phyloP scores from a whole-genome alignment of 1,140 invertebrate species.

The Caerostris darwini region DNA sequence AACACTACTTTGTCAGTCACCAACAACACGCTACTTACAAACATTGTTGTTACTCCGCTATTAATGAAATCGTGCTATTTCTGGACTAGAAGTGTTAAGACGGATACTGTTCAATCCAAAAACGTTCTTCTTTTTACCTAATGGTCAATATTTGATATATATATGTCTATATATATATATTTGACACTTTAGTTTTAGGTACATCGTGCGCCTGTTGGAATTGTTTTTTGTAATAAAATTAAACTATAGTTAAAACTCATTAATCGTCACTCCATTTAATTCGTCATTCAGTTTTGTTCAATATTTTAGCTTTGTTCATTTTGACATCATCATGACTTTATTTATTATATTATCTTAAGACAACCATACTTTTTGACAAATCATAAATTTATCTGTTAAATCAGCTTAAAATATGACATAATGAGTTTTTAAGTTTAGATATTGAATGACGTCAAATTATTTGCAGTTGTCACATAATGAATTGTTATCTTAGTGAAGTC shows the following conservation, averaged over 20 bases:
- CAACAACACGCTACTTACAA: slow-evolving; percentile 5
- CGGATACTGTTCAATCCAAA: neutral
- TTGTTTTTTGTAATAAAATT: neutral
- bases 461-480: no score
- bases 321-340: no score
- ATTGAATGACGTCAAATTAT: no score
- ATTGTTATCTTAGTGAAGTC: no score
- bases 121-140: neutral
- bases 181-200: slow-evolving; percentile 5
- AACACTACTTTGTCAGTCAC: slow-evolving; percentile 52
- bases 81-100: slow-evolving; percentile 29
- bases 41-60: neutral
- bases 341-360: no score
- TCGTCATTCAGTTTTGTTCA: neutral
- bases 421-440: no score
- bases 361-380: no score
- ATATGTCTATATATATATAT: neutral
- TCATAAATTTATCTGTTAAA: no score
- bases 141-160: neutral
- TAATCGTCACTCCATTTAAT: neutral
- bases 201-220: neutral
- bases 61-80: slow-evolving; percentile 9
- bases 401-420: no score
- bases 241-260: neutral
- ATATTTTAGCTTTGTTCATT: neutral